A percentile compares a stretch with the other conserved stretches of the same genome.
Evolutionary conservation across 2,113 vertebrate species (phyloP).

Genomic region (Corvus hawaiiensis): DNA sequence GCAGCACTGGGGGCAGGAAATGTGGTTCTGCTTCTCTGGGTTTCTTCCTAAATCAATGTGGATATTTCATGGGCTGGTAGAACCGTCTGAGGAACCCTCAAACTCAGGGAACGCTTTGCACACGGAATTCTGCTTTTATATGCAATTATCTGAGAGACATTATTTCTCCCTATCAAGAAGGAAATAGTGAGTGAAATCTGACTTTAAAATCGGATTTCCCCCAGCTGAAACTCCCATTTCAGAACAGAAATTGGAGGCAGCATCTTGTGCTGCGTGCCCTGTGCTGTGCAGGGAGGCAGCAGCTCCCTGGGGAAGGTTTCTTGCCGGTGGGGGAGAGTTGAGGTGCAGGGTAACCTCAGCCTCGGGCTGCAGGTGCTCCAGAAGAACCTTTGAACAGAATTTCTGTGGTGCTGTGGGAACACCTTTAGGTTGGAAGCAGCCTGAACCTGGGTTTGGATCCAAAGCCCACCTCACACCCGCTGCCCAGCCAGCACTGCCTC

Average conservation of each 20-base stretch:
- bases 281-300: background rate
- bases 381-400: accelerated
- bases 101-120: background rate
- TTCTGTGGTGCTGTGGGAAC: background rate
- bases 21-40: background rate
- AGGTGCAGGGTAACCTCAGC: accelerated
- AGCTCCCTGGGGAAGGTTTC: background rate
- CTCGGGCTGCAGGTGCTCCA: background rate
- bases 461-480: accelerated
- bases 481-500: accelerated
- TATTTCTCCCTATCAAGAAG: background rate
- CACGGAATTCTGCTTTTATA: background rate
- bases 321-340: accelerated
- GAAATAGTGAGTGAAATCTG: background rate
- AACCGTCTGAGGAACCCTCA: background rate
- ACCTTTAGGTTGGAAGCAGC: background rate
- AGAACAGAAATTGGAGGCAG: accelerated
- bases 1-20: background rate
- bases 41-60: background rate
- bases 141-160: accelerated
- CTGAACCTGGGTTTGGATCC: accelerated
- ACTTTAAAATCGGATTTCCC: background rate
- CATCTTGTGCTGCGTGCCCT: accelerated
- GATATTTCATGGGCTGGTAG: accelerated
- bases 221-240: background rate